These are phyloP conservation scores for Paratilapia polleni DNA, from an alignment of 2,113 vertebrate species.

Conservation along the genomic window DNA sequence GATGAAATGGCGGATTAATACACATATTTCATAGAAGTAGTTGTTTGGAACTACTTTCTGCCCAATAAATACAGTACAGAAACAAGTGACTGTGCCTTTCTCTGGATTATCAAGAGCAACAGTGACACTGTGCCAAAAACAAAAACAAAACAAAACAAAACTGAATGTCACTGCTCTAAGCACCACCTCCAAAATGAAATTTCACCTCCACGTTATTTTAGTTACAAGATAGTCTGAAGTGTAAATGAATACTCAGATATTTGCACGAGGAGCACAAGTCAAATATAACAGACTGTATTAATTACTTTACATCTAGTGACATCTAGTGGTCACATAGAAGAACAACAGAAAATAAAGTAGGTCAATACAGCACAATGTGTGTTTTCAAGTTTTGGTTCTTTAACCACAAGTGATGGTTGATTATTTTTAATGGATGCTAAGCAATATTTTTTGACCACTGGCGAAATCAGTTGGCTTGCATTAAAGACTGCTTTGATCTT, in stretches of 20 bases:
- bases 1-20: accelerated
- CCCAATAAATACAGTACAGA: background rate
- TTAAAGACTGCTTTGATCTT: background rate
- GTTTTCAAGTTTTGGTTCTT: background rate
- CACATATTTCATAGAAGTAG: background rate
- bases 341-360: conserved; percentile 4
- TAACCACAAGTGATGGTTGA: background rate
- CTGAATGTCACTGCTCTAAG: background rate
- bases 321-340: conserved; percentile 54
- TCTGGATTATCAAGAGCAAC: background rate
- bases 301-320: conserved; percentile 21
- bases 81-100: background rate
- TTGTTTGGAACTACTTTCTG: background rate
- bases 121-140: no score
- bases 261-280: background rate
- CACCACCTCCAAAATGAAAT: background rate
- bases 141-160: background rate
- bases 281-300: background rate
- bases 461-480: background rate
- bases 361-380: background rate
- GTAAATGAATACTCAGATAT: background rate
- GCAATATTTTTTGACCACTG: no score
- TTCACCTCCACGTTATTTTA: background rate
- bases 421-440: background rate
- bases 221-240: background rate